These are phyloP conservation scores for Drosophila aldrichi DNA, from an alignment of 2,888 invertebrate genomes.

Conservation along the genomic window DNA sequence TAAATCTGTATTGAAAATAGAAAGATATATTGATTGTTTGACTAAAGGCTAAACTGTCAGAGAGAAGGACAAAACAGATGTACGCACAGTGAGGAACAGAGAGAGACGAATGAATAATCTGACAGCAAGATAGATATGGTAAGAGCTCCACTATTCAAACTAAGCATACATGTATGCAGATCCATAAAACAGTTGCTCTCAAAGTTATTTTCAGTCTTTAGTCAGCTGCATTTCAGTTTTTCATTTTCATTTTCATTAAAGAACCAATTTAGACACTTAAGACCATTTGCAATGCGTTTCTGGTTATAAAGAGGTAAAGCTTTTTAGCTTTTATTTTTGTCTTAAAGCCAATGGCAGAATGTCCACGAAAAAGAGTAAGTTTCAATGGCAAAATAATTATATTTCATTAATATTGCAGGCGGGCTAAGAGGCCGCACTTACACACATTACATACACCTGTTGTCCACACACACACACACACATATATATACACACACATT, in stretches of 20 bases:
- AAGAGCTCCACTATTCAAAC: neutral
- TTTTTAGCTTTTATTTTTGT: neutral
- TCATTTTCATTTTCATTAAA: neutral
- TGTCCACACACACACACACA: conserved; percentile 19
- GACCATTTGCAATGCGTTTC: no score
- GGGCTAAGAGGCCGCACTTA: neutral
- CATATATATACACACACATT: conserved; percentile 23
- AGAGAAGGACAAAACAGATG: neutral
- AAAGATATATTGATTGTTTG: neutral
- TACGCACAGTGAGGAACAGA: neutral
- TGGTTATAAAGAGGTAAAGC: neutral
- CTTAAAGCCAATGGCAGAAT: conserved; percentile 6
- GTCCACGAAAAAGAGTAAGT: conserved; percentile 19
- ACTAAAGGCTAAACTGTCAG: neutral
- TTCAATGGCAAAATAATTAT: conserved; percentile 65
- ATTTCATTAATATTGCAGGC: conserved; percentile 62
- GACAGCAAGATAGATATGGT: neutral
- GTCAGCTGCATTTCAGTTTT: neutral
- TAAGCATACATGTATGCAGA: neutral
- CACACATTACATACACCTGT: conserved; percentile 63
- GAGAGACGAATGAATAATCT: neutral
- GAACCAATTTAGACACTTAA: neutral
- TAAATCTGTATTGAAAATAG: neutral
- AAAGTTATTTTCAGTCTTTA: neutral
- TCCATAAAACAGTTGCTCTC: neutral